phyloP scores from a whole-genome alignment of 2,113 vertebrate genomes.

The Passer montanus region DNA sequence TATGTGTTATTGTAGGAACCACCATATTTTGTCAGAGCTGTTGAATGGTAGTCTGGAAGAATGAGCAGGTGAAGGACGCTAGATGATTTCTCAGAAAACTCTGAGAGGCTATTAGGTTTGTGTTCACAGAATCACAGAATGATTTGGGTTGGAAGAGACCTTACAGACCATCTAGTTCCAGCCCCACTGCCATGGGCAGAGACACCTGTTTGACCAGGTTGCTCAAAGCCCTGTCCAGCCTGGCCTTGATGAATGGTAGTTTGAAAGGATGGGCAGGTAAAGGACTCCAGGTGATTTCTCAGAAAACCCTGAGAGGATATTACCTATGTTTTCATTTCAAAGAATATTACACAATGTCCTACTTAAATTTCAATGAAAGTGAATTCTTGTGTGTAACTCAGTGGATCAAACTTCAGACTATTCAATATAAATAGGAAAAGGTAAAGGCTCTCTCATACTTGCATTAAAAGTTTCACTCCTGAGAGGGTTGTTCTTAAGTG shows the following conservation, averaged over 20 bases:
- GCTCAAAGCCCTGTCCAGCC: neutral
- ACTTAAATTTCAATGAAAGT: neutral
- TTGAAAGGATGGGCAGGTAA: neutral
- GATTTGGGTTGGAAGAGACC: neutral
- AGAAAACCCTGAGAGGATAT: neutral
- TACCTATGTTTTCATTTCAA: neutral
- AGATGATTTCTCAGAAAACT: neutral
- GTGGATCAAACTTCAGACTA: neutral
- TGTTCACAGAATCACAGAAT: neutral
- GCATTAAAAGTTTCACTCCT: neutral
- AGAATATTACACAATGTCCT: neutral
- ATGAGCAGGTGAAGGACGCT: neutral
- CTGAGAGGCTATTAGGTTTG: neutral
- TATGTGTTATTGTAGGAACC: neutral
- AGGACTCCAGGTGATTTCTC: neutral
- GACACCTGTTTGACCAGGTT: neutral
- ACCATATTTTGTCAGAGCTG: neutral
- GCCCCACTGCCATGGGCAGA: neutral
- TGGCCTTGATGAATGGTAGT: neutral
- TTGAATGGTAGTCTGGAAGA: neutral
- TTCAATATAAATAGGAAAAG: neutral
- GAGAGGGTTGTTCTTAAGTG: neutral
- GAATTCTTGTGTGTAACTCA: neutral
- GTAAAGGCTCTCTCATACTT: neutral
- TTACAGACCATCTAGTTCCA: neutral